Conservation (phyloP, 2,113 vertebrate genomes). For the Pomatorhinus ruficollis region DNA sequence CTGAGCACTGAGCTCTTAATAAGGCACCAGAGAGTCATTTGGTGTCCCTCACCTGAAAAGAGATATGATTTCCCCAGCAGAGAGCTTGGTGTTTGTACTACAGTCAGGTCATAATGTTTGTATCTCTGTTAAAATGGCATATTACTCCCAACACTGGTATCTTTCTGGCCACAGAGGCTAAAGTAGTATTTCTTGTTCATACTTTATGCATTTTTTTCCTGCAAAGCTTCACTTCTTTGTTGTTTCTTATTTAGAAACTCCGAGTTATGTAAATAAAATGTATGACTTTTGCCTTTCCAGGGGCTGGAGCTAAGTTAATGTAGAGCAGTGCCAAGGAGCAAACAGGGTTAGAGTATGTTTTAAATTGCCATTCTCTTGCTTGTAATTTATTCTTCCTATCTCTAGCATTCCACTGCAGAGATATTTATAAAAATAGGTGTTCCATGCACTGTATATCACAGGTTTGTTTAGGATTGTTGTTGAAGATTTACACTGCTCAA, state of each 20-base stretch:
- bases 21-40: background rate
- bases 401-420: background rate
- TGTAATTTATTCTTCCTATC: constrained; percentile 35
- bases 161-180: background rate
- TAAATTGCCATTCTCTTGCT: background rate
- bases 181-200: background rate
- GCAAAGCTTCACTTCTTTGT: background rate
- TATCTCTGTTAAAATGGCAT: background rate
- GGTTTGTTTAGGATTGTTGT: constrained; percentile 44
- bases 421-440: constrained; percentile 52
- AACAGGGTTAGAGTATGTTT: background rate
- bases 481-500: constrained; percentile 56
- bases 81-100: background rate
- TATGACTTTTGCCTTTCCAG: background rate
- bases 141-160: background rate
- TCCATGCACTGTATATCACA: constrained; percentile 8
- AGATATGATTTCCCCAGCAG: background rate
- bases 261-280: background rate
- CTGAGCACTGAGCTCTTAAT: background rate
- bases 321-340: background rate
- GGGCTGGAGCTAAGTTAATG: background rate
- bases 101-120: background rate
- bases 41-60: background rate
- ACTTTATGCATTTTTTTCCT: background rate
- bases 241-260: background rate